phyloP scores from a whole-genome alignment of 2,888 invertebrate genomes.

The Dicyrtoma fusca region DNA sequence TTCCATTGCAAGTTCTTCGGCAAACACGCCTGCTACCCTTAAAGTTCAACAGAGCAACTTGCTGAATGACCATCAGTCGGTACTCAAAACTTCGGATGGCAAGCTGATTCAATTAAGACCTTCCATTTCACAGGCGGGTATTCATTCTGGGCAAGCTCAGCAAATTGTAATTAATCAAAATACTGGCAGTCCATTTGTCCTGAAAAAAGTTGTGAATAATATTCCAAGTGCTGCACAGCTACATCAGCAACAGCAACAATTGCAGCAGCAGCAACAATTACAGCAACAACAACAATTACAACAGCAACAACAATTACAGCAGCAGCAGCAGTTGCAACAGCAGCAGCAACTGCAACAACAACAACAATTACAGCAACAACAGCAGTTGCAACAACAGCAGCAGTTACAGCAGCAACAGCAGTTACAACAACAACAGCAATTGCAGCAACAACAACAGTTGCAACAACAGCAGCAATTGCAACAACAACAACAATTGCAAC shows the following conservation, averaged over 20 bases:
- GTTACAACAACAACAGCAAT: conserved; percentile 56
- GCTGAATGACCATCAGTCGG: not conserved
- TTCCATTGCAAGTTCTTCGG: not conserved
- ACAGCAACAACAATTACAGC: conserved; percentile 52
- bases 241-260: too few species aligned
- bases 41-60: conserved; percentile 1
- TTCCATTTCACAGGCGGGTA: not conserved
- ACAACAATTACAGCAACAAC: conserved; percentile 40
- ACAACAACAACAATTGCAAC: conserved; percentile 43
- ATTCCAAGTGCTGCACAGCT: conserved; percentile 36
- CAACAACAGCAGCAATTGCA: conserved; percentile 33
- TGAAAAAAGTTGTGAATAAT: conserved; percentile 12
- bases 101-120: conserved; percentile 6
- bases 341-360: conserved; percentile 49
- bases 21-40: not conserved
- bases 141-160: not conserved
- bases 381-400: conserved; percentile 50
- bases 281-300: conserved; percentile 57
- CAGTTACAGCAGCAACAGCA: conserved; percentile 16
- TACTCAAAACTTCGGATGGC: conserved; percentile 7
- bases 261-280: conserved; percentile 55
- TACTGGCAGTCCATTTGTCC: conserved; percentile 2
- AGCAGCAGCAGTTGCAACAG: conserved; percentile 58
- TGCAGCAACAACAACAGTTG: conserved; percentile 27
- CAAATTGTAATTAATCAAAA: not conserved